Conservation (phyloP, 2,888 invertebrate species). For the Drepanosiphum platanoidis region DNA sequence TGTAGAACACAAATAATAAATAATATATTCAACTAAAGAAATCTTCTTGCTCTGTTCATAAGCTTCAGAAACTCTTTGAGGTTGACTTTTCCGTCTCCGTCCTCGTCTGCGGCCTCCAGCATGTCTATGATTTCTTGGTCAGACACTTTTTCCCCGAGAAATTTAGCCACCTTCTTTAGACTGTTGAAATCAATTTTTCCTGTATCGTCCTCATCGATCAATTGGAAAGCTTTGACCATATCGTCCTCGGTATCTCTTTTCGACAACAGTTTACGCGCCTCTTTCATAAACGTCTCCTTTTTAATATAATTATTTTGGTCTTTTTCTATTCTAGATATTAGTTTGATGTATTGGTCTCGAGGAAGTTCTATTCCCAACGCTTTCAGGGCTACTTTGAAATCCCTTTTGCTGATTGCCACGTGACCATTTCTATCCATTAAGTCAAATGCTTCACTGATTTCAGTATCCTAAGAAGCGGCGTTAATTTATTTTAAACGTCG, state of each 20-base stretch:
- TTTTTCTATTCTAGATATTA: slow-evolving; percentile 31
- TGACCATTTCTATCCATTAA: slow-evolving; percentile 1
- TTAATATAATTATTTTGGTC: not conserved
- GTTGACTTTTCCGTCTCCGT: slow-evolving; percentile 49
- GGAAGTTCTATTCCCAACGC: slow-evolving; percentile 43
- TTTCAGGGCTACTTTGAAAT: slow-evolving; percentile 40
- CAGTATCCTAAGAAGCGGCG: slow-evolving; percentile 11
- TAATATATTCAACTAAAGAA: not conserved
- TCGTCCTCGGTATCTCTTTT: slow-evolving; percentile 9
- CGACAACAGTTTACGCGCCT: slow-evolving; percentile 12
- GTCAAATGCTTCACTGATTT: slow-evolving; percentile 50
- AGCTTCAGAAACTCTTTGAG: slow-evolving; percentile 36
- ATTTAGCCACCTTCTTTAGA: slow-evolving; percentile 14
- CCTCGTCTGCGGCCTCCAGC: slow-evolving; percentile 37
- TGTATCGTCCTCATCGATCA: slow-evolving; percentile 44
- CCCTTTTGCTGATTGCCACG: slow-evolving; percentile 2
- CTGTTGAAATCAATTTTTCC: slow-evolving; percentile 50
- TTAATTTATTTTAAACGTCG: slow-evolving; percentile 9
- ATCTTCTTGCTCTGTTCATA: slow-evolving; percentile 43
- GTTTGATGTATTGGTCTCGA: slow-evolving; percentile 33
- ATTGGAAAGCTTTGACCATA: slow-evolving; percentile 46
- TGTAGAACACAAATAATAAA: not conserved
- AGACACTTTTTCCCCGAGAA: slow-evolving; percentile 27
- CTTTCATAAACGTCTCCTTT: slow-evolving; percentile 28
- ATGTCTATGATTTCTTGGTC: slow-evolving; percentile 32